Conservation (phyloP, 2,113 vertebrate species). For the Semnopithecus entellus region DNA sequence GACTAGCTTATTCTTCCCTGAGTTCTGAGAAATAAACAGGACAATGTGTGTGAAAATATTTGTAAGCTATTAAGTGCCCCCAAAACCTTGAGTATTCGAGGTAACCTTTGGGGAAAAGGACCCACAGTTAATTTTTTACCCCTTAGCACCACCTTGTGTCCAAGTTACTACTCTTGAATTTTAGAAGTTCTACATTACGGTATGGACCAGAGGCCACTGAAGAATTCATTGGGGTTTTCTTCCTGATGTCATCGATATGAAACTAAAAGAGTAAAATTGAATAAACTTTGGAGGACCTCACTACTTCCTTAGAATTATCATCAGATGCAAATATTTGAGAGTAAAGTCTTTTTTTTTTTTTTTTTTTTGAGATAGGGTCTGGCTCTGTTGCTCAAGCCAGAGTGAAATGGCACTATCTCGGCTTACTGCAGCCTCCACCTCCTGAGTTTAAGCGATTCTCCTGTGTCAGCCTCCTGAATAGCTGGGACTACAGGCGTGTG, state of each 20-base stretch:
- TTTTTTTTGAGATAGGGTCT: too few species aligned
- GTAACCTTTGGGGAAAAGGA: conserved; percentile 39
- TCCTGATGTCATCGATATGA: background rate
- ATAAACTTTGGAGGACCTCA: background rate
- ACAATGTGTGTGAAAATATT: background rate
- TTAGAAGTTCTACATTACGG: background rate
- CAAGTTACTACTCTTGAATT: conserved; percentile 15
- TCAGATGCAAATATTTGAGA: background rate
- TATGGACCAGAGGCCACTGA: background rate
- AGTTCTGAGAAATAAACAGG: background rate
- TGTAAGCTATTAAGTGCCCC: background rate
- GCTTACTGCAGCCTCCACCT: too few species aligned
- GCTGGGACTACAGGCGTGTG: too few species aligned
- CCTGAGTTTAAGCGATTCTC: too few species aligned
- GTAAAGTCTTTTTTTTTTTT: too few species aligned
- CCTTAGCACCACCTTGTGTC: conserved; percentile 76
- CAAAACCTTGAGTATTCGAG: background rate
- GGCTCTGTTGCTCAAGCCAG: too few species aligned
- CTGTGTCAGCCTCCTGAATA: too few species aligned
- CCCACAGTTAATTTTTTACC: conserved; percentile 62
- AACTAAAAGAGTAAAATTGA: background rate
- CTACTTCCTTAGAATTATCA: background rate
- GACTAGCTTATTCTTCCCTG: background rate
- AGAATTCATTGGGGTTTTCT: background rate
- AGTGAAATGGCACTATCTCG: too few species aligned